These are phyloP conservation scores for Achroia grisella DNA, from an alignment of 1,140 invertebrate species.

Conservation along the genomic window DNA sequence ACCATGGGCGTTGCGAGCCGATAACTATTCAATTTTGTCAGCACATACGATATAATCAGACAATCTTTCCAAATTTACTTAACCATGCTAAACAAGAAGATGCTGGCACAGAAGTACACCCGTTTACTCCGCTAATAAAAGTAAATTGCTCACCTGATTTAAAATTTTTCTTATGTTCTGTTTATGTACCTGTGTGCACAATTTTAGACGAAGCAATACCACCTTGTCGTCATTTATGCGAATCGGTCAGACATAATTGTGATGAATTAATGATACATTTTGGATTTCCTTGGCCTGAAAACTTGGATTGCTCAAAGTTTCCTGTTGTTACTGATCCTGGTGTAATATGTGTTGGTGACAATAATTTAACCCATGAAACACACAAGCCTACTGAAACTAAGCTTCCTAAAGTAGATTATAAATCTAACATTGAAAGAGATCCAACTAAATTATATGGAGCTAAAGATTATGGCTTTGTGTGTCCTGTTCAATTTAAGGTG, in stretches of 20 bases:
- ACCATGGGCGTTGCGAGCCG: constrained; percentile 91
- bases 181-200: constrained; percentile 97
- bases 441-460: constrained; percentile 63
- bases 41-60: constrained; percentile 95
- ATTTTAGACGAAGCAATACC: constrained; percentile 92
- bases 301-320: constrained; percentile 92
- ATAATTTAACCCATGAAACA: constrained; percentile 77
- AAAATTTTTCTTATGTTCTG: constrained; percentile 96
- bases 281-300: constrained; percentile 95
- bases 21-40: constrained; percentile 95
- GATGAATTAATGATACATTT: constrained; percentile 94
- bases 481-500: constrained; percentile 89
- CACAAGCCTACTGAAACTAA: constrained; percentile 48
- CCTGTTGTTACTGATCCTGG: constrained; percentile 80
- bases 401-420: constrained; percentile 57
- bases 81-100: constrained; percentile 96
- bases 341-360: constrained; percentile 91
- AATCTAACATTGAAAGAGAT: constrained; percentile 47
- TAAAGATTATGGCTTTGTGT: constrained; percentile 87
- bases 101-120: constrained; percentile 93
- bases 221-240: constrained; percentile 93
- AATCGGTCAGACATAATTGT: constrained; percentile 91
- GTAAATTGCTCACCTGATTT: constrained; percentile 95
- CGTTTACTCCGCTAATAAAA: constrained; percentile 97
- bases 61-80: constrained; percentile 96